These are phyloP conservation scores for Patagioenas fasciata DNA, from an alignment of 2,113 vertebrate genomes.

Conservation along the genomic window DNA sequence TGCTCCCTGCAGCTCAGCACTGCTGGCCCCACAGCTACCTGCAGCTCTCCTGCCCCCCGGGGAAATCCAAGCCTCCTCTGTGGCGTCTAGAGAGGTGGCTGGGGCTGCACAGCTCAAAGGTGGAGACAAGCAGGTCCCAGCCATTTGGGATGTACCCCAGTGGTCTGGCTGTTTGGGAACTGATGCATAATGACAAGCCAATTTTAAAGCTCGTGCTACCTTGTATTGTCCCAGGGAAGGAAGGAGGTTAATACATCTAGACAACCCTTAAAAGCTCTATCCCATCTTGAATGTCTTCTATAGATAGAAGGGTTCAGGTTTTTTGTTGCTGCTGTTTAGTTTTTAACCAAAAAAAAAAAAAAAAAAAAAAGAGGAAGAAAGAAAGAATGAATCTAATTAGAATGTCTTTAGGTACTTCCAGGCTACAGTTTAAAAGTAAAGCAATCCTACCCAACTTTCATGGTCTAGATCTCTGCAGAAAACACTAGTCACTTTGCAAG, in stretches of 20 bases:
- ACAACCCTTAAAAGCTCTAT: background rate
- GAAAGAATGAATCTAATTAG: background rate
- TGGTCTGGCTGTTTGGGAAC: background rate
- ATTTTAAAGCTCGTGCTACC: background rate
- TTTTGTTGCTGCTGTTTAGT: background rate
- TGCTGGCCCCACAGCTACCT: background rate
- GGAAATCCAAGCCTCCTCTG: background rate
- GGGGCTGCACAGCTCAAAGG: background rate
- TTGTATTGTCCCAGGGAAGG: background rate
- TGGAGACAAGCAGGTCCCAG: background rate
- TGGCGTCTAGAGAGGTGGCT: background rate
- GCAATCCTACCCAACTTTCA: background rate
- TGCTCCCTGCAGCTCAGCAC: background rate
- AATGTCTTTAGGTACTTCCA: background rate
- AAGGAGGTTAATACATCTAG: background rate
- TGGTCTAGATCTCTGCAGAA: background rate
- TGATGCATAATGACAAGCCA: background rate
- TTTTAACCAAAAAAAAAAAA: background rate
- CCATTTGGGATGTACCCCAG: background rate
- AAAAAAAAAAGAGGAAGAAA: background rate
- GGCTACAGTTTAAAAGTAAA: background rate
- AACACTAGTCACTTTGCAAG: background rate
- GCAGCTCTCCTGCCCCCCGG: no score
- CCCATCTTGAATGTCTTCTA: background rate
- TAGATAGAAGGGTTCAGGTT: background rate